Percentiles rank a stretch among this genome's conserved stretches.
phyloP scores from a whole-genome alignment of 2,113 vertebrate species.

The Tragelaphus strepsiceros region DNA sequence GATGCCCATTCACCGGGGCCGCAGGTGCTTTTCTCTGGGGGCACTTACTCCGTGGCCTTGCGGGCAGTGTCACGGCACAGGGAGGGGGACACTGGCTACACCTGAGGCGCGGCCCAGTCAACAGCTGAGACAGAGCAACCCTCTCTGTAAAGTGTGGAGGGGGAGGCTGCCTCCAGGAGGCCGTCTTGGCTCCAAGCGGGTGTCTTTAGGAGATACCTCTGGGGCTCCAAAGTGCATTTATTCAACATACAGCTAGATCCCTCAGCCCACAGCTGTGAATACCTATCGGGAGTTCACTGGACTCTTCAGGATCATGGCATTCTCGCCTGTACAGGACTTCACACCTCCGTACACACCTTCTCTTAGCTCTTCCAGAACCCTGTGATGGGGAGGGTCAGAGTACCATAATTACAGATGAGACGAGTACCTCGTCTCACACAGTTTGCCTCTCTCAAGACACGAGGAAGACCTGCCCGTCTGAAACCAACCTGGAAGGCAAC shows the following conservation, averaged over 20 bases:
- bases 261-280: not conserved
- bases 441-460: not conserved
- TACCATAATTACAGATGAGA: not conserved
- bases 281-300: not conserved
- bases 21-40: not conserved
- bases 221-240: not conserved
- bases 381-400: not conserved
- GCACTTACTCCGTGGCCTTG: not conserved
- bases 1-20: not conserved
- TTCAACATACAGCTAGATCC: not conserved
- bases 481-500: not conserved
- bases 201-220: not conserved
- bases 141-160: not conserved
- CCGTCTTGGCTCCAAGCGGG: not conserved
- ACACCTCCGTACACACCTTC: not conserved
- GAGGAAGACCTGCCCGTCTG: not conserved
- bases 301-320: not conserved
- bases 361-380: not conserved
- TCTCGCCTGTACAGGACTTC: not conserved
- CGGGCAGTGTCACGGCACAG: fast-evolving
- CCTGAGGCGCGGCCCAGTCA: not conserved
- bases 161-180: not conserved
- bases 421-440: fast-evolving
- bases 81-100: not conserved
- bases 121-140: not conserved